phyloP scores from a whole-genome alignment of 2,888 invertebrate species.

The Subacronicta megacephala region DNA sequence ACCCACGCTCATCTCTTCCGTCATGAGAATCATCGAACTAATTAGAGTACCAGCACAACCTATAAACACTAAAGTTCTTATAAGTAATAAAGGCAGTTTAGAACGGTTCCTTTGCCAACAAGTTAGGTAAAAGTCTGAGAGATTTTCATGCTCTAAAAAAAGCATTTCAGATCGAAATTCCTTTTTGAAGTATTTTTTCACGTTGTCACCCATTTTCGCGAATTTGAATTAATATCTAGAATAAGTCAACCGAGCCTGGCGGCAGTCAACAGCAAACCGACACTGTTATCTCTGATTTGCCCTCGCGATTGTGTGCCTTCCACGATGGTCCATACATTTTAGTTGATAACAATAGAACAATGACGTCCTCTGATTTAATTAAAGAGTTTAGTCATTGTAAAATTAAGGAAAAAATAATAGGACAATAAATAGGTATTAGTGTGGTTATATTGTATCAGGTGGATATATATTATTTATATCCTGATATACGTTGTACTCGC shows the following conservation, averaged over 20 bases:
- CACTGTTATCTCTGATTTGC: conserved; percentile 58
- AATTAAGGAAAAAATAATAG: not conserved
- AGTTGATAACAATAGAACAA: conserved; percentile 54
- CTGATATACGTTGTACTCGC: too few relatives aligned
- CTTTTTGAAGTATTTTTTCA: conserved; percentile 71
- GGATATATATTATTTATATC: too few relatives aligned
- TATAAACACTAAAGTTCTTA: conserved; percentile 70
- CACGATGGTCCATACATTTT: conserved; percentile 53
- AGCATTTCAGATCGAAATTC: conserved; percentile 69
- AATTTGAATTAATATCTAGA: conserved; percentile 14
- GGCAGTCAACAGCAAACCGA: conserved; percentile 49
- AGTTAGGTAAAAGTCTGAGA: conserved; percentile 73
- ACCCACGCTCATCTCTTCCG: conserved; percentile 26
- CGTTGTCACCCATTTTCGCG: conserved; percentile 64
- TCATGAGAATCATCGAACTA: conserved; percentile 66
- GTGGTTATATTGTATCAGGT: too few relatives aligned
- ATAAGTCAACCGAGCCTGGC: conserved; percentile 20
- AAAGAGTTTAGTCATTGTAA: conserved; percentile 14
- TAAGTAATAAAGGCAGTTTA: conserved; percentile 66
- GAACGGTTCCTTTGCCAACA: conserved; percentile 74
- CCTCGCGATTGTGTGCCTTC: conserved; percentile 49
- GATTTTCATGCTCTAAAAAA: conserved; percentile 68
- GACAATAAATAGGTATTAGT: not conserved
- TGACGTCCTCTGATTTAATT: conserved; percentile 49
- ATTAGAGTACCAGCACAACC: conserved; percentile 71